A percentile compares a stretch with the other conserved stretches of the same genome.
Conservation (phyloP, 23 tunicate genomes). For the Corella eumyota region DNA sequence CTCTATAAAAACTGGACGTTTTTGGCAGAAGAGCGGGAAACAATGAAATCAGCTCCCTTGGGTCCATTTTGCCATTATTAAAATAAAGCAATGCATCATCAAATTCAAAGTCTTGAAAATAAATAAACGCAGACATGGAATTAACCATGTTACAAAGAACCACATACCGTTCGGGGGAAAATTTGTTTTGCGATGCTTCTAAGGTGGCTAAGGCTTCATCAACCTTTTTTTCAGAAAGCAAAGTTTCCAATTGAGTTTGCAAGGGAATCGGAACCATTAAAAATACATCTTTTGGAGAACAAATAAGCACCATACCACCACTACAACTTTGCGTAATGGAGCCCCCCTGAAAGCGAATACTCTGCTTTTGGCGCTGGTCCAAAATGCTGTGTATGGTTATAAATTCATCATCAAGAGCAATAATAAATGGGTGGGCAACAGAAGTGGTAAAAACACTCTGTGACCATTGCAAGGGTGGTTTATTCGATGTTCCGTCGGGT, state of each 20-base stretch:
- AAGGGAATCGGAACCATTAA: constrained; percentile 46
- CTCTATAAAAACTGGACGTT: constrained; percentile 15
- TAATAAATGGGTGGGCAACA: constrained; percentile 53
- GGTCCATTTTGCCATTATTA: constrained; percentile 48
- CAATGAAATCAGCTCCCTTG: constrained; percentile 51
- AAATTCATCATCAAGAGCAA: constrained; percentile 64
- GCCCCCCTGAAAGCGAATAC: constrained; percentile 64
- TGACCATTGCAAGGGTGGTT: constrained; percentile 77
- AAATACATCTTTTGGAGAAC: constrained; percentile 76
- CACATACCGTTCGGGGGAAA: constrained; percentile 14
- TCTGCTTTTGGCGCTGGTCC: constrained; percentile 79
- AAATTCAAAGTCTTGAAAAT: constrained; percentile 41
- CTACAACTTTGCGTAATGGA: constrained; percentile 1
- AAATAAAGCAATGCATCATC: constrained; percentile 31
- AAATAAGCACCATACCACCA: constrained; percentile 36
- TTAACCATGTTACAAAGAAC: constrained; percentile 27
- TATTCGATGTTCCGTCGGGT: constrained; percentile 64
- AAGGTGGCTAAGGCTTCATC: constrained; percentile 57
- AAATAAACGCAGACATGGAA: constrained; percentile 62
- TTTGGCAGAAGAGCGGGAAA: constrained; percentile 42
- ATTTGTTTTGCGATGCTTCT: constrained; percentile 24
- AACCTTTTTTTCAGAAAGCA: constrained; percentile 21
- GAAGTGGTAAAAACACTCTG: constrained; percentile 32
- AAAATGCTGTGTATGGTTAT: constrained; percentile 65
- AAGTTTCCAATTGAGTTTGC: constrained; percentile 31